Conservation (phyloP, 2,888 invertebrate genomes). For the Patella depressa region DNA sequence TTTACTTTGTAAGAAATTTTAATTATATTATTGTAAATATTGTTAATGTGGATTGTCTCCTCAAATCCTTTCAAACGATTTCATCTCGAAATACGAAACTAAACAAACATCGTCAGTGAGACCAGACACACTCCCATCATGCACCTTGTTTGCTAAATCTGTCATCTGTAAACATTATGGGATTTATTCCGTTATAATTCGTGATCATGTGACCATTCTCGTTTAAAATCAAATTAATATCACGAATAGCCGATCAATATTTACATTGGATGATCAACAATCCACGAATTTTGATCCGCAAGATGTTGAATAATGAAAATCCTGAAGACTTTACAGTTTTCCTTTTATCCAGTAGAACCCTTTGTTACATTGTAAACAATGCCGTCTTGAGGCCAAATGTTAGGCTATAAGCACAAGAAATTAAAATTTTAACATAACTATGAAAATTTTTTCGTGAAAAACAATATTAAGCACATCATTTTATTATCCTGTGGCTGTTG, state of each 20-base stretch:
- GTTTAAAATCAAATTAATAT: slow-evolving; percentile 12
- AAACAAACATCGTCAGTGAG: not conserved
- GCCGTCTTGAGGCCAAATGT: slow-evolving; percentile 2
- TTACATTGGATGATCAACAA: slow-evolving; percentile 5
- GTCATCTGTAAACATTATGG: slow-evolving; percentile 5
- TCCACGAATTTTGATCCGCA: not conserved
- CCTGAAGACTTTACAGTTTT: not conserved
- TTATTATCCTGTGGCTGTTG: too few species aligned
- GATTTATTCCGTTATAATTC: slow-evolving; percentile 11
- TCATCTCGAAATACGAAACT: not conserved
- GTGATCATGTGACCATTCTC: slow-evolving; percentile 9
- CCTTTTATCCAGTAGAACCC: not conserved
- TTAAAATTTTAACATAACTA: too few species aligned
- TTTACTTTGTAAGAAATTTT: not conserved
- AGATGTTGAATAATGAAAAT: not conserved
- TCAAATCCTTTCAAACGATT: not conserved
- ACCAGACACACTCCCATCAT: slow-evolving; percentile 9
- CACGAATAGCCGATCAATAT: not conserved
- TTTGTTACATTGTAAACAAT: not conserved
- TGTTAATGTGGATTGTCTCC: slow-evolving; percentile 4
- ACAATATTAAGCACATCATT: too few species aligned
- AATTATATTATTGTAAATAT: slow-evolving; percentile 6
- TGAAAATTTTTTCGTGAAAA: too few species aligned
- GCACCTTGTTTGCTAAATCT: slow-evolving; percentile 7
- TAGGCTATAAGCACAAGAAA: not conserved